Base-by-base conservation (phyloP, 2,113 vertebrate species). In the Beaufortia kweichowensis region DNA sequence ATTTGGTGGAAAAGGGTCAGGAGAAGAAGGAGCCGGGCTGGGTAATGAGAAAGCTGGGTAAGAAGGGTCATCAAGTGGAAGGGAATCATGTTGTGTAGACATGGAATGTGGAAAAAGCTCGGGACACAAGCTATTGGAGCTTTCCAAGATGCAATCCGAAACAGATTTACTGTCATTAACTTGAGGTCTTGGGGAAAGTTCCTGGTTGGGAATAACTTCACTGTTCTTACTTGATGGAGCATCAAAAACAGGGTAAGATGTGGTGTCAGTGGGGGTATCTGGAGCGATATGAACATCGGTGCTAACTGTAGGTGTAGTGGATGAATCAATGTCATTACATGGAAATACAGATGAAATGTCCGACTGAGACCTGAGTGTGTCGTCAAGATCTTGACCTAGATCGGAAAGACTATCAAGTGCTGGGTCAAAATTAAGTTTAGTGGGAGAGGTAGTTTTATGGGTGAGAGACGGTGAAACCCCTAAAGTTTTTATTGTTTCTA, bases 1-100 rank as follows among this genome's bases (percentile, higher is more conserved):
- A 50, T 50, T 41, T 77, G 77, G 63, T 55, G 83, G 79, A 59
- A 81, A 35, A 61, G 43, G 41, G 41, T 81, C 62, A 24, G 70
- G 81, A 9, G 67, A 79, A 1, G 69, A 28, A 1, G 19, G 69
- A 17, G 35, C 21, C 23, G 56, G 24, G 23, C 71, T 53, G 46
- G 79, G 80, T 19, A 57, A 10, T 24, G 71, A 71, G 5, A 82
- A 53, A 2, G 55, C 53, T 46, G 57, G 53, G 53, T 59, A 57
- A 29, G 66, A 57, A 59, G 21, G 19, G 12, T 46, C 59, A 62
- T 46, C 62, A 43, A 57, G 46, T 15, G 77, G 59, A 43, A 77
- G 55, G 10, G 78, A 73, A 23, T 64, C 21, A 35, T 15, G n/a
- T 24, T 53, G 76, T 67, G 21, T 29, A 68, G 8, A 23, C 17